Percentiles rank a stretch among this genome's conserved stretches.
Evolutionary conservation across 2,113 vertebrate genomes (phyloP).

Genomic region (Festucalex cinctus): DNA sequence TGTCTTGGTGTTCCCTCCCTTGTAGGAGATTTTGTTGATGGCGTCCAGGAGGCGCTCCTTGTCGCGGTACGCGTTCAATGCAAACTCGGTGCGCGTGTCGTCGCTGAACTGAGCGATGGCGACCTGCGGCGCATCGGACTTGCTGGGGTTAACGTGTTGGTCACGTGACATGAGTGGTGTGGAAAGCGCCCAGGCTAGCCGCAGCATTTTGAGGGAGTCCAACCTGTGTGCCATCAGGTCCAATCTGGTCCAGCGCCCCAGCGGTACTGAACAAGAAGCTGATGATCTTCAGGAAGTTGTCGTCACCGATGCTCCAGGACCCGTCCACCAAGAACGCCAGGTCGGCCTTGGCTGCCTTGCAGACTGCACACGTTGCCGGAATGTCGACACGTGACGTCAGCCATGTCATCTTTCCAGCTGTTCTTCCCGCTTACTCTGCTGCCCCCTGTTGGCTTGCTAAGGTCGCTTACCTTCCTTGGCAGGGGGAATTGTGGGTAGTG

Average conservation of each 20-base stretch:
- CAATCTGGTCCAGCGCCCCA: constrained; percentile 87
- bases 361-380: constrained; percentile 70
- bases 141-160: neutral
- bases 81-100: constrained; percentile 93
- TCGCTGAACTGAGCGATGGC: constrained; percentile 96
- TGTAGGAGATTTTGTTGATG: constrained; percentile 88
- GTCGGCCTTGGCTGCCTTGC: constrained; percentile 89
- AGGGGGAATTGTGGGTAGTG: constrained; percentile 81
- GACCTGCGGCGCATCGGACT: constrained; percentile 71
- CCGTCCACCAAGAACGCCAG: constrained; percentile 94
- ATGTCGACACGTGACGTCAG: neutral
- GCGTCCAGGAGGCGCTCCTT: constrained; percentile 90
- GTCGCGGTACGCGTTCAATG: constrained; percentile 80
- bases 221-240: constrained; percentile 90
- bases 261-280: constrained; percentile 87
- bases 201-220: neutral
- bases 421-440: neutral
- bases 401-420: neutral
- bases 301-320: constrained; percentile 97
- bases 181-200: neutral
- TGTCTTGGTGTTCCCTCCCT: constrained; percentile 98
- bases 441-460: neutral
- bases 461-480: constrained; percentile 80
- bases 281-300: constrained; percentile 95
- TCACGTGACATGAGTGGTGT: neutral